phyloP scores from a whole-genome alignment of 2,113 vertebrate species.

The Thryonomys swinderianus region DNA sequence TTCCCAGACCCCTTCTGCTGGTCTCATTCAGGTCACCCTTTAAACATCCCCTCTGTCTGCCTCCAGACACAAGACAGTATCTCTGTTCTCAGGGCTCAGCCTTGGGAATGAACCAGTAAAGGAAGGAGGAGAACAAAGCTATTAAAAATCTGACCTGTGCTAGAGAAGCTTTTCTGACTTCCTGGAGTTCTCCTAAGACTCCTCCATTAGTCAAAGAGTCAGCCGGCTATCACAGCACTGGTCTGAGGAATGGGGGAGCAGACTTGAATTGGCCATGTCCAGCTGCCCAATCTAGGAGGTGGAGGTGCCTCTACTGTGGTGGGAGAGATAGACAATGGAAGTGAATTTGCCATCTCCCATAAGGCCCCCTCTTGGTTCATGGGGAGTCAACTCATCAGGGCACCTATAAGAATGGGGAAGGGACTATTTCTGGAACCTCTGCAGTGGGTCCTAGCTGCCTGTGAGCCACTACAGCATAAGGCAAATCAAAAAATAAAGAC shows the following conservation, averaged over 20 bases:
- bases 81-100: slow-evolving; percentile 21
- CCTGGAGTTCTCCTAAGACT: not conserved
- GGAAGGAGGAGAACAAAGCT: not conserved
- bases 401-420: no score
- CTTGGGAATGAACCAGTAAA: slow-evolving; percentile 31
- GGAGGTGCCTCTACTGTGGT: rapidly evolving
- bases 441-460: no score
- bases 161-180: not conserved
- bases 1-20: not conserved
- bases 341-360: not conserved
- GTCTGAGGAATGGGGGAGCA: not conserved
- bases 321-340: not conserved
- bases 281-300: no score
- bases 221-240: not conserved
- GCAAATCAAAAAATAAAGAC: no score
- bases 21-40: not conserved
- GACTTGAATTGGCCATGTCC: not conserved
- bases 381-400: not conserved
- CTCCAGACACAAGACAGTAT: slow-evolving; percentile 47
- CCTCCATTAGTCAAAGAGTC: not conserved
- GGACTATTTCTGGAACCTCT: no score
- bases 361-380: not conserved
- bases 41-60: slow-evolving; percentile 61
- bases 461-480: no score
- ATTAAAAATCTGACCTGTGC: not conserved